phyloP scores from a whole-genome alignment of 2,113 vertebrate species.

The Channa argus region DNA sequence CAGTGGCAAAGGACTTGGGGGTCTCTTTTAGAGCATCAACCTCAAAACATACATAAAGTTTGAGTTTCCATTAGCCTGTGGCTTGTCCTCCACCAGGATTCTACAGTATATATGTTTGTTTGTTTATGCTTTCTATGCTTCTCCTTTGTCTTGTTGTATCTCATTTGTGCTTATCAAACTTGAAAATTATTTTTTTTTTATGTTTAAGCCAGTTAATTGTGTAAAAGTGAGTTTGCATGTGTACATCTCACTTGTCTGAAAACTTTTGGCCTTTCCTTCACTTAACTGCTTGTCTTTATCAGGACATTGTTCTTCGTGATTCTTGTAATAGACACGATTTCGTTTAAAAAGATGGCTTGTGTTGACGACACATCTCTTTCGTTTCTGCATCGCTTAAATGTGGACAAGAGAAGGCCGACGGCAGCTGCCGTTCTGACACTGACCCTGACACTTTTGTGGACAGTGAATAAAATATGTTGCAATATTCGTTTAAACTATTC shows the following conservation, averaged over 20 bases:
- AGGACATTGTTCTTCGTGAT: too few relatives aligned
- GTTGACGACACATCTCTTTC: neutral
- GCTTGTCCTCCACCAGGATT: too few relatives aligned
- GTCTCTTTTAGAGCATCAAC: neutral
- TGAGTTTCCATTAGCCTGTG: too few relatives aligned
- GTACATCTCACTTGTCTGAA: neutral
- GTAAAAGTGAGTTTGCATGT: neutral
- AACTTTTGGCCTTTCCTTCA: neutral
- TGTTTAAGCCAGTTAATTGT: too few relatives aligned
- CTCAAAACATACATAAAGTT: neutral
- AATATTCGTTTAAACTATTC: neutral
- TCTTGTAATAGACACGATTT: neutral
- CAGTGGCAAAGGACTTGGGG: too few relatives aligned
- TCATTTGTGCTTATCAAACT: too few relatives aligned
- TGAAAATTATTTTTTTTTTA: too few relatives aligned
- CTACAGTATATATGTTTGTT: too few relatives aligned
- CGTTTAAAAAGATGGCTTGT: neutral
- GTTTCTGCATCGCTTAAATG: neutral
- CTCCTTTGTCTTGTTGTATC: too few relatives aligned
- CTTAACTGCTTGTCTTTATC: neutral
- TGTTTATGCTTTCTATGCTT: too few relatives aligned
- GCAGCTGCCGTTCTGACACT: neutral
- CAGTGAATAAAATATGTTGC: too few relatives aligned
- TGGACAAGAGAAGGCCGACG: neutral
- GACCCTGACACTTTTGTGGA: neutral